phyloP scores from a whole-genome alignment of 2,797 vertebrate genomes.

The Vultur gryphus region DNA sequence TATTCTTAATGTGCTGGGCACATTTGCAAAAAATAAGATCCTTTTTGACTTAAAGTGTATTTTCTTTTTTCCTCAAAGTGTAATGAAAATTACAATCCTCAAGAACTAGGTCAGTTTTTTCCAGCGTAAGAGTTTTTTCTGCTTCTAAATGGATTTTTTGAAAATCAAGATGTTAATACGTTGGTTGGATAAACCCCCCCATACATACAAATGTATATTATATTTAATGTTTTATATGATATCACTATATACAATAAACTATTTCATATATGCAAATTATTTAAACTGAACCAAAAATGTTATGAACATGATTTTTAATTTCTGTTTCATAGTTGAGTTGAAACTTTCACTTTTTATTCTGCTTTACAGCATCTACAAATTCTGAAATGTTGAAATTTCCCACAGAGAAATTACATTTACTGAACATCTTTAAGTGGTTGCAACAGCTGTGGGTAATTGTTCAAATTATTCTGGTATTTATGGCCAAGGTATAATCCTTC shows the following conservation, averaged over 20 bases:
- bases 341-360: neutral
- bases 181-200: rapidly evolving
- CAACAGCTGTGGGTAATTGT: neutral
- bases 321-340: neutral
- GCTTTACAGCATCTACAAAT: neutral
- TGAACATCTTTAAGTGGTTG: neutral
- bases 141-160: neutral
- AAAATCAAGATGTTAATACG: neutral
- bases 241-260: neutral
- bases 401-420: neutral
- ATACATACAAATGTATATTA: too few species aligned
- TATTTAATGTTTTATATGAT: neutral
- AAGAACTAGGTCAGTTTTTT: neutral
- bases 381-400: neutral
- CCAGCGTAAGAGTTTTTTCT: neutral
- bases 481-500: neutral
- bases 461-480: neutral
- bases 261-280: neutral
- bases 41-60: neutral
- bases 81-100: neutral
- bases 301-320: neutral
- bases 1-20: neutral
- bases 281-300: neutral
- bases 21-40: neutral
- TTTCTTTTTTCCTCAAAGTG: neutral